A percentile compares a stretch with the other conserved stretches of the same genome.
Conservation (phyloP, 2,113 vertebrate species). For the Gopherus flavomarginatus region DNA sequence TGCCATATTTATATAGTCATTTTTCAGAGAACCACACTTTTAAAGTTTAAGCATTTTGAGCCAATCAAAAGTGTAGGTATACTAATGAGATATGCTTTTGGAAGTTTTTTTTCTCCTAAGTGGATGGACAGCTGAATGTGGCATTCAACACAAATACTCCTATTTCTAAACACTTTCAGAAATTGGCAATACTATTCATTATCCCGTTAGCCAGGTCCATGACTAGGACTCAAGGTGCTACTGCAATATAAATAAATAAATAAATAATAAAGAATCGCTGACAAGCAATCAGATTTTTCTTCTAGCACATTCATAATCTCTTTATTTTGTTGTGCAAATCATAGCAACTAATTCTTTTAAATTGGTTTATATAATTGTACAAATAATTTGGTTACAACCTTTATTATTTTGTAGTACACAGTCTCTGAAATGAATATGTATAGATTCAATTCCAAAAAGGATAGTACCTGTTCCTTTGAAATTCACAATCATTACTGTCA, state of each 20-base stretch:
- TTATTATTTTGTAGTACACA: background rate
- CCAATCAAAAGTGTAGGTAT: background rate
- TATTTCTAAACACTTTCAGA: background rate
- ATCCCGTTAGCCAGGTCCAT: background rate
- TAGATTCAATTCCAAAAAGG: background rate
- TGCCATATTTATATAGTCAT: rapidly evolving
- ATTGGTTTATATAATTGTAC: background rate
- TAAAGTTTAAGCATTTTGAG: background rate
- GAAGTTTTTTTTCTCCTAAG: background rate
- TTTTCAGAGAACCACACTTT: background rate
- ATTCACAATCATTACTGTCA: background rate
- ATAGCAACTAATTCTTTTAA: background rate
- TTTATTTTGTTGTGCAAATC: background rate
- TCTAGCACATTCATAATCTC: background rate
- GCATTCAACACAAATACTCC: background rate
- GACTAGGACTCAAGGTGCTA: background rate
- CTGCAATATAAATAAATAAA: background rate
- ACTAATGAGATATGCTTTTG: background rate
- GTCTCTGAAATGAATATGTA: background rate
- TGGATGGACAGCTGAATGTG: background rate
- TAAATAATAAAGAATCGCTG: background rate
- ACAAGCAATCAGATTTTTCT: background rate
- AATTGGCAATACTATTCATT: background rate
- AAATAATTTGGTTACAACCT: background rate
- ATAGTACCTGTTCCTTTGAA: background rate